These are phyloP conservation scores for Hyperopisus bebe DNA, from an alignment of 2,113 vertebrate species.

Conservation along the genomic window DNA sequence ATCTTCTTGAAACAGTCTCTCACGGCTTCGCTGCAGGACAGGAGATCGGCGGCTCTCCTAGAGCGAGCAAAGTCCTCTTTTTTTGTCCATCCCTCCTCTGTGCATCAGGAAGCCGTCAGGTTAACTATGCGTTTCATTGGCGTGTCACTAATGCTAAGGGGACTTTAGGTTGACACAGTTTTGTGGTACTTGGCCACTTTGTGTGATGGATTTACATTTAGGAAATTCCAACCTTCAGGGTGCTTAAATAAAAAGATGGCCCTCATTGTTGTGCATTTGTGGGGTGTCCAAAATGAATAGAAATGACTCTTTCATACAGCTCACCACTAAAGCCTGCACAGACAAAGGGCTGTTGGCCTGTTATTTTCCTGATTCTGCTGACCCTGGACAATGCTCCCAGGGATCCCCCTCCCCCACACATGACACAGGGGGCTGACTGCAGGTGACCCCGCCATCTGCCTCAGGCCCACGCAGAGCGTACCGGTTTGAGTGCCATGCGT, in stretches of 20 bases:
- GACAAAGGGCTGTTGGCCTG: neutral
- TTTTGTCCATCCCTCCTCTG: neutral
- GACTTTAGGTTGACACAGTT: neutral
- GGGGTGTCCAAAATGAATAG: neutral
- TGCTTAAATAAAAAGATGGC: neutral
- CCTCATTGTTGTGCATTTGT: neutral
- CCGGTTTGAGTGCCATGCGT: neutral
- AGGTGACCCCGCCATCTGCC: neutral
- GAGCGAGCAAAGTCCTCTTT: constrained; percentile 16
- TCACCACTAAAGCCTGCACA: neutral
- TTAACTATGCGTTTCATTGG: neutral
- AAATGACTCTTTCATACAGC: neutral
- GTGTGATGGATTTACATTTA: neutral
- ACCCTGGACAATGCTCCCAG: neutral
- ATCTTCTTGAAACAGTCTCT: neutral
- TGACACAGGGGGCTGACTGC: neutral
- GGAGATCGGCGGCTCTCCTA: neutral
- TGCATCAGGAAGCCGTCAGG: neutral
- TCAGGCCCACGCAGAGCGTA: neutral
- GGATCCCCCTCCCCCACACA: neutral
- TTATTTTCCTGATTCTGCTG: neutral
- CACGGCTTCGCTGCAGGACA: neutral
- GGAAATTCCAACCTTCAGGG: neutral
- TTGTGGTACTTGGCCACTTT: neutral
- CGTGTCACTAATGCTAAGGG: neutral